These are phyloP conservation scores for Balaeniceps rex DNA, from an alignment of 2,113 vertebrate species.

Conservation along the genomic window DNA sequence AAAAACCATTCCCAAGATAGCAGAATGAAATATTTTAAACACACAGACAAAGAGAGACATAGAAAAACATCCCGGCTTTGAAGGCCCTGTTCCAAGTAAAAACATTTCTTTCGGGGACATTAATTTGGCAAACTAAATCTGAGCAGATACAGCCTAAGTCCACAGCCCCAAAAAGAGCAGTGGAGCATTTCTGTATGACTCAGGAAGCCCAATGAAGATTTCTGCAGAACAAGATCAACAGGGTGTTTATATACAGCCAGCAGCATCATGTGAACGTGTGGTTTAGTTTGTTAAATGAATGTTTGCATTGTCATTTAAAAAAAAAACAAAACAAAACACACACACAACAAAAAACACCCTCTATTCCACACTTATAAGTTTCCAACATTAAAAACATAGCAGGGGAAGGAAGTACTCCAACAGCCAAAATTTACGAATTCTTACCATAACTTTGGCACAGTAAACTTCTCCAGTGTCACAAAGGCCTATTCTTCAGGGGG, in stretches of 20 bases:
- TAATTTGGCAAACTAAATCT: not conserved
- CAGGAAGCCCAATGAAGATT: slow-evolving; percentile 1
- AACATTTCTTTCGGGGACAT: not conserved
- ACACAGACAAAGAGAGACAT: not conserved
- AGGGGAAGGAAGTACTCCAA: slow-evolving; percentile 58
- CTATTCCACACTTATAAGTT: slow-evolving; percentile 5
- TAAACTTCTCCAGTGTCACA: slow-evolving; percentile 53
- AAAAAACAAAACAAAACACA: not conserved
- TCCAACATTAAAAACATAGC: slow-evolving; percentile 46
- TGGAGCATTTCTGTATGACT: not conserved
- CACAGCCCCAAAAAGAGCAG: not conserved
- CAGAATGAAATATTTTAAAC: not conserved
- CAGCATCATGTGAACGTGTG: not conserved
- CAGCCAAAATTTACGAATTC: slow-evolving; percentile 70
- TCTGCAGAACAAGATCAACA: slow-evolving; percentile 41
- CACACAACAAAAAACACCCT: not conserved
- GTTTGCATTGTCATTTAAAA: slow-evolving; percentile 52
- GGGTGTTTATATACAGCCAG: slow-evolving; percentile 41
- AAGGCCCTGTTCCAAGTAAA: slow-evolving; percentile 13
- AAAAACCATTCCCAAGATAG: not conserved
- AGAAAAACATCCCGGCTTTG: not conserved
- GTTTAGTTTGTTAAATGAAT: slow-evolving; percentile 54
- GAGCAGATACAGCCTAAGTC: not conserved
- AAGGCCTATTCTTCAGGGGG: slow-evolving; percentile 57
- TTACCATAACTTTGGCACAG: slow-evolving; percentile 68